These are phyloP conservation scores for Prionailurus bengalensis DNA, from an alignment of 2,113 vertebrate species.

Conservation along the genomic window DNA sequence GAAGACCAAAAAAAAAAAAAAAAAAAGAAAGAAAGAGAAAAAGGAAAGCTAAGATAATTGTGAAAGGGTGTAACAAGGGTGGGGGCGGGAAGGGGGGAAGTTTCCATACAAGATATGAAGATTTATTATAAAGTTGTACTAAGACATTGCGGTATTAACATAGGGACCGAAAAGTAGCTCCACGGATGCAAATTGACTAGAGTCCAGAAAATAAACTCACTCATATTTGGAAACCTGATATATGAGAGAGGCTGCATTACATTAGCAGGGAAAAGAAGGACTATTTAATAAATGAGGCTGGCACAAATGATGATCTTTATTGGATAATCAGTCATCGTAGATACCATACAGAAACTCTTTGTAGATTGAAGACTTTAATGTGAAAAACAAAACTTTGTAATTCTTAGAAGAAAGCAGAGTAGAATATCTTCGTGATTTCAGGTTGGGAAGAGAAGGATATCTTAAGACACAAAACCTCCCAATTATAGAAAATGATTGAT, in stretches of 20 bases:
- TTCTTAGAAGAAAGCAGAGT: constrained; percentile 34
- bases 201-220: constrained; percentile 18
- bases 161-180: neutral
- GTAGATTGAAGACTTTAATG: constrained; percentile 7
- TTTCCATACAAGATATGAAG: neutral
- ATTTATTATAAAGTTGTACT: neutral
- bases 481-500: neutral
- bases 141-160: neutral
- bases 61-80: neutral
- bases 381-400: constrained; percentile 51
- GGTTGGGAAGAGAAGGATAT: neutral
- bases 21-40: too few species aligned
- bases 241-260: constrained; percentile 1
- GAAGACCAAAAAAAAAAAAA: neutral
- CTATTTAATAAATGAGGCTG: constrained; percentile 58
- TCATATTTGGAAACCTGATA: constrained; percentile 44
- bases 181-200: neutral
- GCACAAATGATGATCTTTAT: constrained; percentile 47
- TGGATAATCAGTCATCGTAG: constrained; percentile 49
- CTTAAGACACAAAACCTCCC: constrained; percentile 14
- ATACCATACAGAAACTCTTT: neutral
- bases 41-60: neutral
- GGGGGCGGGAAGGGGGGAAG: accelerated
- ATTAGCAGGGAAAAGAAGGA: neutral
- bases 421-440: neutral